Base-by-base conservation (phyloP, 2,797 vertebrate species). In the Girardinus metallicus region DNA sequence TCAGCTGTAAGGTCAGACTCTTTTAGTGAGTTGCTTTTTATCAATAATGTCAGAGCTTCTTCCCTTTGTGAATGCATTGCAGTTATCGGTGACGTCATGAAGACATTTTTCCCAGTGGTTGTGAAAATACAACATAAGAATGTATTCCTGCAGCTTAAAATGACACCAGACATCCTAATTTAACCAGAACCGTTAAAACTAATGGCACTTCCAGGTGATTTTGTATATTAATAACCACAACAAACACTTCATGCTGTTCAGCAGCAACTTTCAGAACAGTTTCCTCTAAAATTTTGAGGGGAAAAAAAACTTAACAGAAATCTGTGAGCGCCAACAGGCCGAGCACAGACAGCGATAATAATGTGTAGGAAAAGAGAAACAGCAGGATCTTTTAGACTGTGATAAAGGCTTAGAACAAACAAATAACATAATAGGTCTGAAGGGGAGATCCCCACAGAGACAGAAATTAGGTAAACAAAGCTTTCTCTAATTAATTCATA, bases 391-490 rank as follows among this genome's bases (percentile, higher is more conserved):
- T 49, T 31, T 2, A 2, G 60, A 34, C 62, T 74, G 21, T 10
- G 41, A 49, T 57, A 76, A 80, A 70, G 31, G 11, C 82, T 78
- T 46, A 23, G 26, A 83, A 75, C 39, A 81, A 85, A 77, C 47
- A 79, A 82, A 80, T 12, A 34, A 66, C 18, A 53, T 81, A 46
- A 77, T 44, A 60, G 23, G 49, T 62, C 70, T 73, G 31, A 26
- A 9, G 51, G 78, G 70, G 15, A 81, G 51, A 72, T 72, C 29
- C 62, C 71, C 31, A 68, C 47, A 5, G 36, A 70, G 34, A 74
- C 34, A 26, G 53, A 9, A 75, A 46, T 7, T 26, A 53, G 80
- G 53, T 49, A 76, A 75, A 80, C n/a, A 12, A 31, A 77, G 41
- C 1, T 23, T 26, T 71, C 11, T 77, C 70, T 80, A 16, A 57